These are phyloP conservation scores for Poeciliopsis turrubarensis DNA, from an alignment of 2,113 vertebrate genomes.

Conservation along the genomic window DNA sequence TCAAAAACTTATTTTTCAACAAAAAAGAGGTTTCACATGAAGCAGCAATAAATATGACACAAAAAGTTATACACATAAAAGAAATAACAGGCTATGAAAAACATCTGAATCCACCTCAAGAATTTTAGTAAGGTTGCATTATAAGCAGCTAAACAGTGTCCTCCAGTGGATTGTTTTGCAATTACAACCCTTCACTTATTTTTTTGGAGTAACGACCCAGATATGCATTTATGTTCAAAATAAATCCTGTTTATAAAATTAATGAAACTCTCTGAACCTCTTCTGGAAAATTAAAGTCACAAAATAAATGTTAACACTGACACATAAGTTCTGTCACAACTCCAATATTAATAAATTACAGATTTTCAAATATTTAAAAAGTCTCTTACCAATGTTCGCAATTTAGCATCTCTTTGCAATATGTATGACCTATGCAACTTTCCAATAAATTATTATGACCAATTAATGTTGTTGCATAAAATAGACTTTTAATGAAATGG, in stretches of 20 bases:
- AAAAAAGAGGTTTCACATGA: too few species aligned
- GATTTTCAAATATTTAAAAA: not conserved
- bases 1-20: too few species aligned
- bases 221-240: not conserved
- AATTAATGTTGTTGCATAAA: not conserved
- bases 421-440: not conserved
- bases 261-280: not conserved
- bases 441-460: not conserved
- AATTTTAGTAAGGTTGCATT: not conserved
- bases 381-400: too few species aligned
- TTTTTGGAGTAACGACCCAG: not conserved
- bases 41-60: too few species aligned
- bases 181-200: not conserved
- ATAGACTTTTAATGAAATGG: not conserved
- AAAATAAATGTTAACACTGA: not conserved
- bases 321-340: not conserved
- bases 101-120: too few species aligned
- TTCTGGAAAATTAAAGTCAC: not conserved
- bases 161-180: not conserved
- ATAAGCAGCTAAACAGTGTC: not conserved
- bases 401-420: too few species aligned
- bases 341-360: not conserved
- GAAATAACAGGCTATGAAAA: too few species aligned
- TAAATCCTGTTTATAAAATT: not conserved
- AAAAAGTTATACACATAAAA: too few species aligned